Conservation (phyloP, 2,888 invertebrate genomes). For the Plusia festucae region DNA sequence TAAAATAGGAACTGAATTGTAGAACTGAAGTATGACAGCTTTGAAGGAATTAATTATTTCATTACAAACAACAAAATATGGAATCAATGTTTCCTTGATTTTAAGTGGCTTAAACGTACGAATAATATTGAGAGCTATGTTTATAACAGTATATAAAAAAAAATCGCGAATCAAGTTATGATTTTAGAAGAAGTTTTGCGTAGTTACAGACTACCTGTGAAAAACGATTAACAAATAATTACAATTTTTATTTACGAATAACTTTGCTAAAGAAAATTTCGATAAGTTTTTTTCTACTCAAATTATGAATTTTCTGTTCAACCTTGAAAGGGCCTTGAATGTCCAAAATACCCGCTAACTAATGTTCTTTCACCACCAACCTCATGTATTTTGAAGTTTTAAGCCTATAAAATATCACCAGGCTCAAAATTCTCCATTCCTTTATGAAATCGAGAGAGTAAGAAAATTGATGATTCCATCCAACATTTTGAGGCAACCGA, state of each 20-base stretch:
- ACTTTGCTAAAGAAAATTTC: no score
- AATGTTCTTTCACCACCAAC: background rate
- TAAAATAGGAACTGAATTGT: conserved; percentile 43
- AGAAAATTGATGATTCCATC: conserved; percentile 49
- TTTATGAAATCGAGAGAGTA: conserved; percentile 31
- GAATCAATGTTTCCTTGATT: no score
- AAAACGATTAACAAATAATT: background rate
- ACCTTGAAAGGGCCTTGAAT: background rate
- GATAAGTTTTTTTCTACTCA: background rate
- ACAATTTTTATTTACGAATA: no score
- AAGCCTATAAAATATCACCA: conserved; percentile 14
- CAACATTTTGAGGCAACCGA: conserved; percentile 27
- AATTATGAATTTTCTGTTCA: background rate
- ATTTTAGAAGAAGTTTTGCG: no score
- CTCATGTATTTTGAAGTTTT: background rate
- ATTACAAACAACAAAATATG: no score
- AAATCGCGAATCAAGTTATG: no score
- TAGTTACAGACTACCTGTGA: background rate
- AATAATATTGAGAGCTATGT: no score
- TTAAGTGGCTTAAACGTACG: no score
- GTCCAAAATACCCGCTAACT: background rate
- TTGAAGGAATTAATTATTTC: background rate
- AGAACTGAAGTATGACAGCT: no score
- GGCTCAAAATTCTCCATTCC: conserved; percentile 18
- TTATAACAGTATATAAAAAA: no score